Evolutionary conservation across 2,888 invertebrate species (phyloP).

Genomic region (Siphlonurus alternatus): DNA sequence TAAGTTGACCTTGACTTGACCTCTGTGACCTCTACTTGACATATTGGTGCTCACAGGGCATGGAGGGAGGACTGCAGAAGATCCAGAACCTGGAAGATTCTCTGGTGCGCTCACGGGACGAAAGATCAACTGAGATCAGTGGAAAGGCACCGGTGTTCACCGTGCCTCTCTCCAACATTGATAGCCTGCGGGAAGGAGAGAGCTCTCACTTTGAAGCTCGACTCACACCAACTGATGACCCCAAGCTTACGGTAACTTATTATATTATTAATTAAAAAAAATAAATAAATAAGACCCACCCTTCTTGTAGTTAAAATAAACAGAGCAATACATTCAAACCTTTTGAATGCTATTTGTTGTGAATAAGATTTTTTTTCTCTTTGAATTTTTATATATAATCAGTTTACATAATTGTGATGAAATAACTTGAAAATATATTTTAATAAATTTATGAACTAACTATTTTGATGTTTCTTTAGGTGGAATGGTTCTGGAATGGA

Average conservation of each 20-base stretch:
- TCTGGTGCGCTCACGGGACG: slow-evolving; percentile 58
- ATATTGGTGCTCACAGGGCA: slow-evolving; percentile 38
- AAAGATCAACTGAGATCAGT: slow-evolving; percentile 51
- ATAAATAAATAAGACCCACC: background rate
- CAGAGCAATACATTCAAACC: background rate
- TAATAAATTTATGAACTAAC: background rate
- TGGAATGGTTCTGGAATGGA: slow-evolving; percentile 92
- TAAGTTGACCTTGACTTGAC: slow-evolving; percentile 25
- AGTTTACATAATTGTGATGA: background rate
- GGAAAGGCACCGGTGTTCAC: slow-evolving; percentile 84
- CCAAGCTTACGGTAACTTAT: slow-evolving; percentile 51
- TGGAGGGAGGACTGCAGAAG: slow-evolving; percentile 89
- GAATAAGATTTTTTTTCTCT: background rate
- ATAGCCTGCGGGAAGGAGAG: slow-evolving; percentile 76
- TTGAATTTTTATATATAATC: background rate
- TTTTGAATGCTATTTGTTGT: background rate
- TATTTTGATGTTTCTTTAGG: slow-evolving; percentile 29
- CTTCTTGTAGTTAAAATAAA: slow-evolving; percentile 1
- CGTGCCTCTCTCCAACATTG: slow-evolving; percentile 71
- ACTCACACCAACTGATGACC: slow-evolving; percentile 77
- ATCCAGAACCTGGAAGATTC: slow-evolving; percentile 85
- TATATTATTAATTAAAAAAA: background rate
- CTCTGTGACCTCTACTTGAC: slow-evolving; percentile 4
- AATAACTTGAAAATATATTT: background rate
- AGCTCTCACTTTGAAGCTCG: slow-evolving; percentile 83